Conservation (phyloP, 2,888 invertebrate species). For the Eupeodes latifasciatus region DNA sequence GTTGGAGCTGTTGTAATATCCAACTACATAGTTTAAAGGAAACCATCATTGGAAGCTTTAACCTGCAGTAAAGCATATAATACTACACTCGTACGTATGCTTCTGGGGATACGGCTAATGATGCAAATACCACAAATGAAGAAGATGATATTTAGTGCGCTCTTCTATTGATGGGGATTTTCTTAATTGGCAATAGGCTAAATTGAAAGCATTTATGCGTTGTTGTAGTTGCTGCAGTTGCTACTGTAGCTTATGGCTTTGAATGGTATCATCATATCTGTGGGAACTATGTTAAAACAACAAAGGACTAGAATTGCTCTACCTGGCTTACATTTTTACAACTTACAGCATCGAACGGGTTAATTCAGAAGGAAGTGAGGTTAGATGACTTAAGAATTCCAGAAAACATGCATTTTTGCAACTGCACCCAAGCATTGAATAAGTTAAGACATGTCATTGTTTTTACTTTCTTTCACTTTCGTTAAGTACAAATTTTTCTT, state of each 20-base stretch:
- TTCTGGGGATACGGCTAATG: constrained; percentile 66
- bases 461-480: no score
- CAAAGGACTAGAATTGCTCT: neutral
- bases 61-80: constrained; percentile 39
- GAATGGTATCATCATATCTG: constrained; percentile 17
- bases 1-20: constrained; percentile 26
- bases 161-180: constrained; percentile 28
- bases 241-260: neutral
- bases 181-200: constrained; percentile 62
- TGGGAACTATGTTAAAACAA: constrained; percentile 34
- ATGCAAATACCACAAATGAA: constrained; percentile 65
- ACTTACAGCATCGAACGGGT: neutral
- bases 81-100: no score
- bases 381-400: neutral
- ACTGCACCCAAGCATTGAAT: no score
- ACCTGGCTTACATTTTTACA: neutral
- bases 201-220: constrained; percentile 55
- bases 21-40: constrained; percentile 36
- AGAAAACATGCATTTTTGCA: no score
- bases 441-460: no score
- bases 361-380: neutral
- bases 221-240: constrained; percentile 4
- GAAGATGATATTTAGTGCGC: constrained; percentile 70
- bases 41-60: constrained; percentile 34
- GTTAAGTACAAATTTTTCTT: no score